These are phyloP conservation scores for Dasysyrphus albostriatus DNA, from an alignment of 2,888 invertebrate species.

Conservation along the genomic window DNA sequence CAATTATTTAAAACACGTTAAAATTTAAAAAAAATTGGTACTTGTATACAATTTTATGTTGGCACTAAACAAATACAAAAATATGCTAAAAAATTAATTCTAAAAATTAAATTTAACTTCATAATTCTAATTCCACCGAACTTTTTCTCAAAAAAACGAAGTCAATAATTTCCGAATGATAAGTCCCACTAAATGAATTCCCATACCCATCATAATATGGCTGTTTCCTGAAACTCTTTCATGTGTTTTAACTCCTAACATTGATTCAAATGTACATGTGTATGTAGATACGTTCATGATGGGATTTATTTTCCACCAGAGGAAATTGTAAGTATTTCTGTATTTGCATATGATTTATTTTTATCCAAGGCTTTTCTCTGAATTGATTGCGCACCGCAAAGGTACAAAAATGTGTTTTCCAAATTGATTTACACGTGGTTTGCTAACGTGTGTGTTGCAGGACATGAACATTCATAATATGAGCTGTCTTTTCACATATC, in stretches of 20 bases:
- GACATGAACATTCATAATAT: conserved; percentile 17
- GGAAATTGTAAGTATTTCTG: background rate
- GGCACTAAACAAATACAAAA: too few species aligned
- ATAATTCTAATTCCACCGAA: background rate
- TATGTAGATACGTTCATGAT: background rate
- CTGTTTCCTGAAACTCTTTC: background rate
- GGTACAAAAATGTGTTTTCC: conserved; percentile 12
- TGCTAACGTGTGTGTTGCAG: background rate
- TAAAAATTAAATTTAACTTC: too few species aligned
- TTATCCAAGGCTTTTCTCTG: conserved; percentile 34
- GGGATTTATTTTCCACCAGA: conserved; percentile 32
- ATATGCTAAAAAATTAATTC: too few species aligned
- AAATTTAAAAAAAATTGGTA: too few species aligned
- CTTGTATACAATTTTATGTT: too few species aligned
- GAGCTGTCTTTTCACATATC: background rate
- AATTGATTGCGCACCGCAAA: background rate
- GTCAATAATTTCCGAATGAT: conserved; percentile 8
- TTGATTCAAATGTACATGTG: background rate
- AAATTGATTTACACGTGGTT: conserved; percentile 40
- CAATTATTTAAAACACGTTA: too few species aligned
- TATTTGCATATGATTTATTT: conserved; percentile 66
- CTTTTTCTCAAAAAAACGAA: background rate
- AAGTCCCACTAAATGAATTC: background rate
- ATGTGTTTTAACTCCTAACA: conserved; percentile 3
- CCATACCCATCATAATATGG: background rate